Percentiles rank a stretch among this genome's conserved stretches.
These are phyloP conservation scores for Pocillopora damicornis DNA, from an alignment of 64 coral and sea anemone species.

Conservation along the genomic window DNA sequence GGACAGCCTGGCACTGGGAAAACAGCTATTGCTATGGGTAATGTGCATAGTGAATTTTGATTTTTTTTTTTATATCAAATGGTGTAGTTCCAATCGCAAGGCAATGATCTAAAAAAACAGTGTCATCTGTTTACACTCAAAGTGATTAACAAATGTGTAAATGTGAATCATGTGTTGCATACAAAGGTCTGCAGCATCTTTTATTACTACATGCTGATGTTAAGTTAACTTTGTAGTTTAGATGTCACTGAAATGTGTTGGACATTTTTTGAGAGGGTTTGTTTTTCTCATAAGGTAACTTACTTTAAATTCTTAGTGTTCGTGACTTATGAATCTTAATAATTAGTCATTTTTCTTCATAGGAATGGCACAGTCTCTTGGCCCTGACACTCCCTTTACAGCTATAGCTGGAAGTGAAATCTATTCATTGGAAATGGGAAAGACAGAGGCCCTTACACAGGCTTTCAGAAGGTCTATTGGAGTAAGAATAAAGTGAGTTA, in stretches of 20 bases:
- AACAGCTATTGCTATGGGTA: conserved; percentile 98
- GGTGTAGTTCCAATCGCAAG: neutral
- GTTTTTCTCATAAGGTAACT: too few species aligned
- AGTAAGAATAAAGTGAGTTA: conserved; percentile 92
- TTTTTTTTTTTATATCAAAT: neutral
- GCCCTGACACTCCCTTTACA: conserved; percentile 95
- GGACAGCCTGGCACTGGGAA: conserved; percentile 98
- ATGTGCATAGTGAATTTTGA: neutral
- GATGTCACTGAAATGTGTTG: too few species aligned
- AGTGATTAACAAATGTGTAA: too few species aligned
- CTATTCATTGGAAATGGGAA: conserved; percentile 97
- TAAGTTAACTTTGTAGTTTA: too few species aligned
- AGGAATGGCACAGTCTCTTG: conserved; percentile 99
- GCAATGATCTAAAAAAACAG: too few species aligned
- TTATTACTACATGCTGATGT: too few species aligned
- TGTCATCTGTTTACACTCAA: too few species aligned
- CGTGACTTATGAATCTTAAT: too few species aligned
- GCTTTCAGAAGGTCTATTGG: conserved; percentile 97
- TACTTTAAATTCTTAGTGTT: too few species aligned
- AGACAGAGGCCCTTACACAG: conserved; percentile 96
- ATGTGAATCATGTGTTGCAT: too few species aligned
- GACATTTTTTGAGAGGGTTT: too few species aligned
- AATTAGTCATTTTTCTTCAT: neutral
- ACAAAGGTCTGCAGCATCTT: too few species aligned
- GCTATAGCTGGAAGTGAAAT: conserved; percentile 98